Evolutionary conservation across 2,797 vertebrate species (phyloP), one percentile per base, ranked within the genome.

Genomic region (Eremophila alpestris): DNA sequence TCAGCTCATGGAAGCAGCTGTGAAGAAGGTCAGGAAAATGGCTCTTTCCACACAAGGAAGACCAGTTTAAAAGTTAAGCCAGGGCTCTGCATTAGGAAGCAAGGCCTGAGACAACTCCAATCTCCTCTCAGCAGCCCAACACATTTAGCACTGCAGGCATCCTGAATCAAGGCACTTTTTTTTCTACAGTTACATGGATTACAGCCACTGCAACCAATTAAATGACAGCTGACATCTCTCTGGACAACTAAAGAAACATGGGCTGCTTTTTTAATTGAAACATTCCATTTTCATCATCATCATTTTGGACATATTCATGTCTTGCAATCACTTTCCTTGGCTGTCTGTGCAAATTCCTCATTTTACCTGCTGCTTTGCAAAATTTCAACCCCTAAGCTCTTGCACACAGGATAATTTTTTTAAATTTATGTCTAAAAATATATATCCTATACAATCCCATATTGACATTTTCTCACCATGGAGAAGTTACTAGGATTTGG

Each of bases 291-390:
- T 60, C 26, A 69, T 49, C 2, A 4, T 10, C 20, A 52, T 26
- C 1, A 48, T 62, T 86, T n/a, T 82, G 34, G 17, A 24, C 22
- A 41, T 34, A 40, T 40, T 75, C 10, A 6, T 11, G 4, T n/a
- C 78, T 70, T 51, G 3, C 29, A 40, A 34, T 46, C 27, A 16
- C 10, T 58, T 49, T 49, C 45, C 5, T 45, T 23, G 11, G 14
- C 23, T 41, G 3, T 12, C 30, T 13, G 32, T 5, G 2, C 29
- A 32, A 79, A 82, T 40, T 52, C 34, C 52, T 65, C 10, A 2
- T 6, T 6, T 55, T 30, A 27, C 15, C 13, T 0, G 0, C 13
- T 81, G 19, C 16, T 32, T 24, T 10, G 4, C 15, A 30, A n/a
- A 51, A 59, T 15, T 59, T 49, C 48, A 74, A 34, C 2, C 17